phyloP scores from a whole-genome alignment of 2,797 vertebrate species.

The Aphelocoma californica region DNA sequence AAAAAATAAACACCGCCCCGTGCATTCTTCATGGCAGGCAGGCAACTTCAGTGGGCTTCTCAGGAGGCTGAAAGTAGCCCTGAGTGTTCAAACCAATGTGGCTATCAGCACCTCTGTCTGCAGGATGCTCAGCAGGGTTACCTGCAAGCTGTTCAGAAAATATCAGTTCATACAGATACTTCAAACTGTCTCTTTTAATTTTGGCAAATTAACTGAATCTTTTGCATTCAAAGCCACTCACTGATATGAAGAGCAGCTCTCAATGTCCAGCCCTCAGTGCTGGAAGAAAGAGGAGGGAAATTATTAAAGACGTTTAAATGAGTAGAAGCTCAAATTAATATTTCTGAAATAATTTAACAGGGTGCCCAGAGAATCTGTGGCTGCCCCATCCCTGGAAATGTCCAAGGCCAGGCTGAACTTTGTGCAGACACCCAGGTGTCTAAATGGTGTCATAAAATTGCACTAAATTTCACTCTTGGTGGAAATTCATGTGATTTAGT shows the following conservation, averaged over 20 bases:
- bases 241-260: background rate
- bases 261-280: background rate
- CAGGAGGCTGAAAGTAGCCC: background rate
- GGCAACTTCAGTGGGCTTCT: background rate
- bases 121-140: background rate
- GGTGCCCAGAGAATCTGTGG: background rate
- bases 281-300: background rate
- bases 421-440: rapidly evolving
- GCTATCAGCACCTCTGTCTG: background rate
- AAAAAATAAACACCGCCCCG: background rate
- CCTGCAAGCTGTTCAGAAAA: background rate
- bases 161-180: background rate
- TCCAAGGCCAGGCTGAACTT: background rate
- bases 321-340: background rate
- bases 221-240: background rate
- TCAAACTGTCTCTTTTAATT: background rate
- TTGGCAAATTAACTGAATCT: background rate
- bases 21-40: background rate
- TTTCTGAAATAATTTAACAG: background rate
- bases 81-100: background rate
- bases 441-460: background rate
- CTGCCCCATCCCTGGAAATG: background rate
- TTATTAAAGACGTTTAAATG: background rate
- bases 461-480: background rate
- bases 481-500: background rate